phyloP scores from a whole-genome alignment of 2,888 invertebrate genomes.

The Schizaphis graminum region DNA sequence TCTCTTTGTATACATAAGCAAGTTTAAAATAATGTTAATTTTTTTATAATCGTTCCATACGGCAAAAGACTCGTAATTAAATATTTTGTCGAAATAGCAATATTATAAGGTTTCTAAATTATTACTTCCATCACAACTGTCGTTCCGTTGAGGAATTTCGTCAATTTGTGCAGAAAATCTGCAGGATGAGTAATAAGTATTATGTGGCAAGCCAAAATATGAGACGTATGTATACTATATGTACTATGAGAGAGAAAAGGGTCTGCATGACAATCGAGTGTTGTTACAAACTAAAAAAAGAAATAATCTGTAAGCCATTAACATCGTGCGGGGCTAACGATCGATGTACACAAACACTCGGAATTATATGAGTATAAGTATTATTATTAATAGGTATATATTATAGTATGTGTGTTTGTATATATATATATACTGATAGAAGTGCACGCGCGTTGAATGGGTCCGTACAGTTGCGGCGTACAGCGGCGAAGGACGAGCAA shows the following conservation, averaged over 20 bases:
- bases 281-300: constrained; percentile 39
- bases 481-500: neutral
- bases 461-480: neutral
- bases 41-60: neutral
- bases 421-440: neutral
- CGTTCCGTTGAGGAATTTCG: neutral
- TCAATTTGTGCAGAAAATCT: neutral
- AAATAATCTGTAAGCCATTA: constrained; percentile 51
- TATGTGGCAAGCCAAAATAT: neutral
- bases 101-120: neutral
- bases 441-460: constrained; percentile 38
- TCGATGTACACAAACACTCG: neutral
- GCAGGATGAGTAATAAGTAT: neutral
- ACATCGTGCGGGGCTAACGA: constrained; percentile 30
- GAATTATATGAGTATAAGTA: neutral
- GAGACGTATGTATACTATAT: neutral
- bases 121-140: neutral
- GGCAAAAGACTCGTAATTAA: neutral
- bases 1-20: neutral
- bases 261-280: constrained; percentile 31
- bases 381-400: constrained; percentile 5
- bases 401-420: neutral
- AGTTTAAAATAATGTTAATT: neutral
- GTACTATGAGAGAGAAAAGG: neutral
- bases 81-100: neutral